Conservation (phyloP, 2,888 invertebrate genomes). For the Euzophera pinguis region DNA sequence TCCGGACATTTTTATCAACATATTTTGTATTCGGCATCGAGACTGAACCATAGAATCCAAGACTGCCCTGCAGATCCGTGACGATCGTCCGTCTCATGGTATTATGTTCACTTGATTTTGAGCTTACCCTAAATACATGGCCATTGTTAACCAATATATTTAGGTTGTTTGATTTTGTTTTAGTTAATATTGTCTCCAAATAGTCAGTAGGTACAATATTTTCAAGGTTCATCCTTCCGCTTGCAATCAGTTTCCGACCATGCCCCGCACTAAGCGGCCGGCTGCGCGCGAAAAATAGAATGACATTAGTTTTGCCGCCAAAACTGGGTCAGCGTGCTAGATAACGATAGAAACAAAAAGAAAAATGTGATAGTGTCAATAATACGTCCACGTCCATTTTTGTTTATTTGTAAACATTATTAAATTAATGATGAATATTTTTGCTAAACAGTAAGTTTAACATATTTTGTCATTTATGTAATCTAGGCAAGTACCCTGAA, state of each 20-base stretch:
- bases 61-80: no score
- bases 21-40: no score
- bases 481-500: no score
- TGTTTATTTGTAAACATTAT: not conserved
- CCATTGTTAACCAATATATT: no score
- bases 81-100: no score
- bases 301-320: constrained; percentile 62
- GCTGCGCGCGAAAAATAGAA: constrained; percentile 57
- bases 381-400: constrained; percentile 6
- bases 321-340: constrained; percentile 51
- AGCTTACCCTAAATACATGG: no score
- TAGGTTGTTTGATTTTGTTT: no score
- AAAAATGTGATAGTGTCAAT: not conserved
- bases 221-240: constrained; percentile 38
- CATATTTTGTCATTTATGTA: no score
- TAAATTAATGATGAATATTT: constrained; percentile 14
- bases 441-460: constrained; percentile 9
- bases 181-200: not conserved
- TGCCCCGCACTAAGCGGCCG: constrained; percentile 32
- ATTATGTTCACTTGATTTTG: no score
- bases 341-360: constrained; percentile 27
- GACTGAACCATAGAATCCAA: no score
- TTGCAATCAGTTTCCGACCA: constrained; percentile 37
- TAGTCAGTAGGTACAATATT: constrained; percentile 13
- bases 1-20: no score